A percentile compares a stretch with the other conserved stretches of the same genome.
Evolutionary conservation across 2,113 vertebrate species (phyloP).

Genomic region (Pachyramphus minor): DNA sequence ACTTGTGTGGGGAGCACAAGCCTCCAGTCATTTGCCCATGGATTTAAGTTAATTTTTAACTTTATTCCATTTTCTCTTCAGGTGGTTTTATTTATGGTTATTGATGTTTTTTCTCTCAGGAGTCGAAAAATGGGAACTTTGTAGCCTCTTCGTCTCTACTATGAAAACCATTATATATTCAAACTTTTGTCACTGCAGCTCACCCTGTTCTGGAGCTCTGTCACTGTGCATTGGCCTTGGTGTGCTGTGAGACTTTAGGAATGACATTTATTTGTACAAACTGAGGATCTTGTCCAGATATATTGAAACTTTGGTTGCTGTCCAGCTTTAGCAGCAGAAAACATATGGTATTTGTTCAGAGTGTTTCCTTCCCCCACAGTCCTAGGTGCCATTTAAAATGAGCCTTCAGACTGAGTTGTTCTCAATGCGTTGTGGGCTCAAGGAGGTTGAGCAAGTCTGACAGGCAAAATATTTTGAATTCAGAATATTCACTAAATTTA

Average conservation of each 20-base stretch:
- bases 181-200: background rate
- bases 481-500: background rate
- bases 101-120: background rate
- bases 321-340: background rate
- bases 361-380: background rate
- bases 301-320: background rate
- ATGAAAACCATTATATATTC: background rate
- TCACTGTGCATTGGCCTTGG: background rate
- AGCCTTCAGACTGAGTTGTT: background rate
- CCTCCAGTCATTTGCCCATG: background rate
- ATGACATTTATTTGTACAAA: background rate
- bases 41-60: background rate
- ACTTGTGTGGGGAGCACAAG: background rate
- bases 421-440: background rate
- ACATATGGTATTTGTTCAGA: background rate
- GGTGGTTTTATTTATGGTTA: background rate
- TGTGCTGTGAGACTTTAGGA: background rate
- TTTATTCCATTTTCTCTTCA: background rate
- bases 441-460: background rate
- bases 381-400: background rate
- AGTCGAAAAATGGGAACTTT: background rate
- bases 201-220: background rate
- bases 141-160: background rate
- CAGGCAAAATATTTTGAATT: background rate
- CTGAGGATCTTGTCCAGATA: background rate